Conservation (phyloP, 2,113 vertebrate genomes). For the Garra rufa region DNA sequence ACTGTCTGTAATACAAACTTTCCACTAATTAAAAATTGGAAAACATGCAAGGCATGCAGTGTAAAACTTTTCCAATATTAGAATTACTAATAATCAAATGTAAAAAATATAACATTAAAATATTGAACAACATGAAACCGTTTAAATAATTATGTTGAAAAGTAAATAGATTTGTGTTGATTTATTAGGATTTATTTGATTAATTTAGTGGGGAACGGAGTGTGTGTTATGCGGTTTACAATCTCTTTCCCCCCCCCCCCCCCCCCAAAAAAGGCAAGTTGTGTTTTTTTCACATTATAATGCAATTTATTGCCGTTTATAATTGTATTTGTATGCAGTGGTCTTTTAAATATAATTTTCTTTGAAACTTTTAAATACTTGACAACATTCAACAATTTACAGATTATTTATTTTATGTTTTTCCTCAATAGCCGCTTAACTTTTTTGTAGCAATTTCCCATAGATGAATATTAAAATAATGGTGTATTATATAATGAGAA, state of each 20-base stretch:
- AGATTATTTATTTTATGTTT: not conserved
- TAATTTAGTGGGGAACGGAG: not conserved
- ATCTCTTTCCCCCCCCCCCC: not conserved
- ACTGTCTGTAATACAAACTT: slow-evolving; percentile 22
- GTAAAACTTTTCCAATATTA: not conserved
- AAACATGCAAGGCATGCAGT: not conserved
- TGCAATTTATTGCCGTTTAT: not conserved
- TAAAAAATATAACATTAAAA: not conserved
- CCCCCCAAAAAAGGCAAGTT: not conserved
- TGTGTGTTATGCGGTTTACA: not conserved
- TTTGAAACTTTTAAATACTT: not conserved
- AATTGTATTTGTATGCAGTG: not conserved
- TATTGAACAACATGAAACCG: not conserved
- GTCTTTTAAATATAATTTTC: not conserved
- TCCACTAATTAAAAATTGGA: slow-evolving; percentile 3
- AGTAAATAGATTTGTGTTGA: not conserved
- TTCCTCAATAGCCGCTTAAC: not conserved
- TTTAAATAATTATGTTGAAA: not conserved
- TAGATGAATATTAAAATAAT: not conserved
- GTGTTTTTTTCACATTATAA: not conserved
- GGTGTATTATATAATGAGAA: not conserved
- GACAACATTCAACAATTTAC: not conserved
- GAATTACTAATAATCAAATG: not conserved
- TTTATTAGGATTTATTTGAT: not conserved
- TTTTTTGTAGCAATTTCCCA: not conserved